Conservation (phyloP, 1,140 invertebrate species). For the Dufourea novaeangliae region DNA sequence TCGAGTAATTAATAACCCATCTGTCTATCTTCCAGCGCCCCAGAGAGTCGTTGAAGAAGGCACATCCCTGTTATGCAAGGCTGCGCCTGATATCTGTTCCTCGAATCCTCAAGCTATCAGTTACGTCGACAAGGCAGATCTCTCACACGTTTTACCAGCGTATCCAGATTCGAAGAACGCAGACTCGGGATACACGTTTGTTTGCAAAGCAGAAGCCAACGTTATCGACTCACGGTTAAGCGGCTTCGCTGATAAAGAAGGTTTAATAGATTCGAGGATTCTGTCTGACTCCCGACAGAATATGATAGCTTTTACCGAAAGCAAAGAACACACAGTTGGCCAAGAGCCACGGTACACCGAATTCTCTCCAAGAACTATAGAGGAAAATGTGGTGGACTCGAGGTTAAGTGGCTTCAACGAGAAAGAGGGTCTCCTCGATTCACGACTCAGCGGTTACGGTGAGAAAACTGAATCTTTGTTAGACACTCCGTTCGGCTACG, state of each 20-base stretch:
- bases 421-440: slow-evolving; percentile 69
- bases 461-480: slow-evolving; percentile 73
- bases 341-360: slow-evolving; percentile 77
- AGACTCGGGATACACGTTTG: slow-evolving; percentile 73
- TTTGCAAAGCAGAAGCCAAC: slow-evolving; percentile 76
- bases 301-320: slow-evolving; percentile 78
- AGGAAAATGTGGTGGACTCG: slow-evolving; percentile 56
- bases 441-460: slow-evolving; percentile 58
- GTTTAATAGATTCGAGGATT: slow-evolving; percentile 78
- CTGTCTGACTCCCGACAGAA: slow-evolving; percentile 78
- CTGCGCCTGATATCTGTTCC: slow-evolving; percentile 79
- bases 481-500: slow-evolving; percentile 76
- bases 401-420: slow-evolving; percentile 68
- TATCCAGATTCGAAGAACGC: slow-evolving; percentile 74
- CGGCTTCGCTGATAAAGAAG: slow-evolving; percentile 79
- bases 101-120: slow-evolving; percentile 80
- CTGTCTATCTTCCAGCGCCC: slow-evolving; percentile 61
- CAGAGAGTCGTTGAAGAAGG: slow-evolving; percentile 77
- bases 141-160: slow-evolving; percentile 78
- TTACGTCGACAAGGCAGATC: slow-evolving; percentile 79
- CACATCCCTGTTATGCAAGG: slow-evolving; percentile 78
- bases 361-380: slow-evolving; percentile 58
- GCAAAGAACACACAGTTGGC: slow-evolving; percentile 72
- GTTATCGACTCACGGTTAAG: slow-evolving; percentile 78
- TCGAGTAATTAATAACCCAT: not conserved